Evolutionary conservation across 1,140 invertebrate species (phyloP).

Genomic region (Microvelia longipes): DNA sequence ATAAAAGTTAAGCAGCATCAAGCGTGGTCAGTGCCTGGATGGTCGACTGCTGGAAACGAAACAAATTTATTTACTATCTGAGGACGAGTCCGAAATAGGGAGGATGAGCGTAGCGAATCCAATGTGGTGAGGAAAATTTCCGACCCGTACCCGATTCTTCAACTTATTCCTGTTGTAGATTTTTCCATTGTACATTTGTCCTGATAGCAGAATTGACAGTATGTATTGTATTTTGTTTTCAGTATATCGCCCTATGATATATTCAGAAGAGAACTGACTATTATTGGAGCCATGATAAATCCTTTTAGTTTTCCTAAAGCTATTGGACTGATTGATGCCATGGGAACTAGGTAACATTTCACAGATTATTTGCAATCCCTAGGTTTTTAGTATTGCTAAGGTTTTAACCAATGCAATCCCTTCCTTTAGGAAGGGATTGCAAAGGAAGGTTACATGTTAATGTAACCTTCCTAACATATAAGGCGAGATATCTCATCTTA

Average conservation of each 20-base stretch:
- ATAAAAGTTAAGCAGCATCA: too few relatives aligned
- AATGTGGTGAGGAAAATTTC: neutral
- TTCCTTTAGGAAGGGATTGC: too few relatives aligned
- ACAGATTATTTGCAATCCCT: neutral
- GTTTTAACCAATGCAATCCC: too few relatives aligned
- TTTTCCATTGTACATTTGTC: neutral
- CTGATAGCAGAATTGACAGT: neutral
- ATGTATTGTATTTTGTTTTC: slow-evolving; percentile 25
- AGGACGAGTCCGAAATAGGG: neutral
- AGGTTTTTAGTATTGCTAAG: slow-evolving; percentile 1
- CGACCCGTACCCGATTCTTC: neutral
- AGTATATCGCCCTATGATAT: slow-evolving; percentile 42
- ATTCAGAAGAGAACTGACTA: slow-evolving; percentile 43
- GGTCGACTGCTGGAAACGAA: neutral
- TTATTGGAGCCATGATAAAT: slow-evolving; percentile 48
- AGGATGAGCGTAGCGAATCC: neutral
- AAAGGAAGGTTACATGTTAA: too few relatives aligned
- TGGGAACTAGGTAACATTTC: slow-evolving; percentile 37
- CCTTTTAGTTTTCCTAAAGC: slow-evolving; percentile 47
- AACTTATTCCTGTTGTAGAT: neutral
- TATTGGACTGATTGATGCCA: slow-evolving; percentile 39
- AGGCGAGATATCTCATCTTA: too few relatives aligned
- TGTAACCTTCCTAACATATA: too few relatives aligned
- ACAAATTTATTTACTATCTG: neutral
- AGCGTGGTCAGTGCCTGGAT: too few relatives aligned